Conservation (phyloP, 1,140 invertebrate species). For the Drosophila tani region DNA sequence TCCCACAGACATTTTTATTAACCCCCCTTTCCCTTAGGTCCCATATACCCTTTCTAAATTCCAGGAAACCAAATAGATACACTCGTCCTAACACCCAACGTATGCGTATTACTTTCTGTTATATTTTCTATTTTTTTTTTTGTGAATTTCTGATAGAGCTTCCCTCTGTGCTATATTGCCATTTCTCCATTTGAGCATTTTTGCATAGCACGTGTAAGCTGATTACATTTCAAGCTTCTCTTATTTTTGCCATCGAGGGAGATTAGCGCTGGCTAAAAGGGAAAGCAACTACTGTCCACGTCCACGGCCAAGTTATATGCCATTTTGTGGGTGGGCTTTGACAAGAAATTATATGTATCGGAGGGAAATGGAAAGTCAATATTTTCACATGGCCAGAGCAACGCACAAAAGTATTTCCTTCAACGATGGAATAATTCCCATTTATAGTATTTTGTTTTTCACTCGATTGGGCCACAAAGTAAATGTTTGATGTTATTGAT, state of each 20-base stretch:
- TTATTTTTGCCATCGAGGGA: constrained; percentile 28
- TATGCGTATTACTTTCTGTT: constrained; percentile 25
- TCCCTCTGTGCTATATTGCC: constrained; percentile 4
- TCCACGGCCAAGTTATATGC: neutral
- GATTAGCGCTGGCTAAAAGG: constrained; percentile 42
- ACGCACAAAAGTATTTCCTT: constrained; percentile 11
- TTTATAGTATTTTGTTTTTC: constrained; percentile 39
- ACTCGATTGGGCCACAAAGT: constrained; percentile 34
- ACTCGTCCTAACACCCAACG: neutral
- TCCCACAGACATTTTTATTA: too few relatives aligned
- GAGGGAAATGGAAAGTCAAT: constrained; percentile 31
- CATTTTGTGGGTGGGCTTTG: constrained; percentile 1
- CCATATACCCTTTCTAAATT: neutral
- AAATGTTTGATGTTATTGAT: constrained; percentile 29
- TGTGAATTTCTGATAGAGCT: constrained; percentile 24
- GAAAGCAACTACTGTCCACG: constrained; percentile 13
- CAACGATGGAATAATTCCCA: constrained; percentile 28
- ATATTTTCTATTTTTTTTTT: neutral
- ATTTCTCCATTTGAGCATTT: constrained; percentile 25
- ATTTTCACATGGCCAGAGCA: constrained; percentile 6
- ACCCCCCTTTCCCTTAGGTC: neutral
- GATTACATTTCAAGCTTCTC: constrained; percentile 50
- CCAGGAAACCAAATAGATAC: neutral
- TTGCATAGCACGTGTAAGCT: constrained; percentile 47
- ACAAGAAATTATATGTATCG: constrained; percentile 16